These are phyloP conservation scores for Toxostoma redivivum DNA, from an alignment of 2,113 vertebrate species.

Conservation along the genomic window DNA sequence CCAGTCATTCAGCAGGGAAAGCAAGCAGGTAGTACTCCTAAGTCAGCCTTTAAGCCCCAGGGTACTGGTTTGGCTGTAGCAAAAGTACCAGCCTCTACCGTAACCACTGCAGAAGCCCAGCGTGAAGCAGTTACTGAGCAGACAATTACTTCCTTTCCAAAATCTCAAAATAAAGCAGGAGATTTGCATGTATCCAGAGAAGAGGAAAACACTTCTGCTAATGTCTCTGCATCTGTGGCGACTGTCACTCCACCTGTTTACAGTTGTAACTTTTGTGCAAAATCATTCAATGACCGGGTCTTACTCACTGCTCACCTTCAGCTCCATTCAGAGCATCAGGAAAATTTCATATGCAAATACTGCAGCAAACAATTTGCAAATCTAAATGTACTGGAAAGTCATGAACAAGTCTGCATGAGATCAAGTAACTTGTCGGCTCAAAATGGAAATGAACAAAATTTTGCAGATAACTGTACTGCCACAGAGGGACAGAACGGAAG, in stretches of 20 bases:
- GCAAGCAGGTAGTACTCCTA: constrained; percentile 51
- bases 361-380: constrained; percentile 92
- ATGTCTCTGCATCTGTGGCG: constrained; percentile 44
- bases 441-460: constrained; percentile 60
- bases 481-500: constrained; percentile 64
- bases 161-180: constrained; percentile 40
- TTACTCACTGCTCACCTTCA: constrained; percentile 82
- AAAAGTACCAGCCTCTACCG: constrained; percentile 16
- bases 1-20: constrained; percentile 39
- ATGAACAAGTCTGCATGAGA: constrained; percentile 83
- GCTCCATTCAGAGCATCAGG: constrained; percentile 83
- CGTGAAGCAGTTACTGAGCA: constrained; percentile 20
- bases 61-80: not conserved
- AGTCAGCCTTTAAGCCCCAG: constrained; percentile 43
- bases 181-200: constrained; percentile 46
- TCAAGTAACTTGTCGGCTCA: constrained; percentile 31
- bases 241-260: constrained; percentile 74
- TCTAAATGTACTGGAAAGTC: constrained; percentile 83
- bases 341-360: constrained; percentile 86
- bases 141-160: constrained; percentile 8
- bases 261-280: constrained; percentile 81
- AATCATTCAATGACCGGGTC: constrained; percentile 81
- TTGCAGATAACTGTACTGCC: constrained; percentile 51
- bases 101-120: constrained; percentile 7
- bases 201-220: constrained; percentile 50